Base-by-base conservation (phyloP, 2,797 vertebrate species). In the Premnoplex brunnescens region DNA sequence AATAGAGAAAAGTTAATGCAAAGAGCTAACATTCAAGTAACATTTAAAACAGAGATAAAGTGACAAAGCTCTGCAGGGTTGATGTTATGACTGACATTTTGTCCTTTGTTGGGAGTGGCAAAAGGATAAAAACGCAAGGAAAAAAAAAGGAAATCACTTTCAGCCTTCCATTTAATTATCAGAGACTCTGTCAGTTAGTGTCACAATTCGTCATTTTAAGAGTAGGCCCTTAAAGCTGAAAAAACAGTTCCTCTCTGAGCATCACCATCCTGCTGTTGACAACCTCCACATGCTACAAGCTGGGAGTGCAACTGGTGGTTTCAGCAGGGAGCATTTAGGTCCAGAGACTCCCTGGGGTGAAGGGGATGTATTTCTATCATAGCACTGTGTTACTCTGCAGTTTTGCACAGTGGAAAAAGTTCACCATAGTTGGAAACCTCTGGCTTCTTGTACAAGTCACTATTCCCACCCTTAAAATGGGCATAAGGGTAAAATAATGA, bases 1-100 rank as follows among this genome's bases (percentile, higher is more conserved):
- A 92, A 85, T 56, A 62, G 77, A 85, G 62, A 58, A 91, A 73
- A 92, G 59, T 30, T 66, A 83, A 77, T 43, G 51, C 63, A 68
- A 89, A 79, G 48, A 78, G 21, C 62, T 91, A 93, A 91, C 89
- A 85, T 92, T 94, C 94, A 94, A 88, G 72, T 94, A 95, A 83
- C 89, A 90, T 92, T 95, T 96, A 91, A 91, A 92, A 76, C 8
- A 0, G 62, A 89, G 88, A 89, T 94, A 84, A 96, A 77, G 69
- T 86, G 93, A 88, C 90, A 76, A 73, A 95, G 71, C 54, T 91
- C n/a, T 69, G 48, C 68, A 51, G 75, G 80, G 67, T 27, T 4
- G 23, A 77, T 5, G 9, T 60, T 84, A 59, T 63, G 76, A 95
- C 51, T 91, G 91, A 63, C 46, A 6, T 88, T 80, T 93, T 92